These are phyloP conservation scores for Sebastiscus tertius DNA, from an alignment of 2,797 vertebrate species.

Conservation along the genomic window DNA sequence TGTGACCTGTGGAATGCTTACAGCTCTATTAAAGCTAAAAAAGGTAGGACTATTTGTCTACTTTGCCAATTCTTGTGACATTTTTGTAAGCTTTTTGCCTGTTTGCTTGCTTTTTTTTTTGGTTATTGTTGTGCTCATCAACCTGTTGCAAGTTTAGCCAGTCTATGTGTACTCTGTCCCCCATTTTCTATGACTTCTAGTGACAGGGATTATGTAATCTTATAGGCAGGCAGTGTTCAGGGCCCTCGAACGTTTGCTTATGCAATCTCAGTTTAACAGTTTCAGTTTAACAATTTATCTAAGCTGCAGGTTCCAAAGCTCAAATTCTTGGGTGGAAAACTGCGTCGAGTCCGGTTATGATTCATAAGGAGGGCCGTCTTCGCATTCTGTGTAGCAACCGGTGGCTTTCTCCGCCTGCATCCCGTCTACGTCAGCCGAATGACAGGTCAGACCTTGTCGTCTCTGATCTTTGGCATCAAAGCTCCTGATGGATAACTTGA, in stretches of 20 bases:
- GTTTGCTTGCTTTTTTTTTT: not conserved
- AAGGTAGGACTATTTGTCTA: not conserved
- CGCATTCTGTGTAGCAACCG: conserved; percentile 1
- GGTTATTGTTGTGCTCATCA: conserved; percentile 13
- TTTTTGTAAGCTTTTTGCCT: not conserved
- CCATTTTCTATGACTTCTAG: conserved; percentile 32
- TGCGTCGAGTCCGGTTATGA: not conserved
- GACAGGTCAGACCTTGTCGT: conserved; percentile 29
- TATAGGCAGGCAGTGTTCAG: conserved; percentile 45
- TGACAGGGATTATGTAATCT: conserved; percentile 63
- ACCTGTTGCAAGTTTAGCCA: conserved; percentile 62
- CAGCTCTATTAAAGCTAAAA: not conserved
- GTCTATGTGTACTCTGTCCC: conserved; percentile 19
- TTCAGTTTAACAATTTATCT: conserved; percentile 37
- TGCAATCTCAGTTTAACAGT: conserved; percentile 73
- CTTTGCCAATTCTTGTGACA: not conserved
- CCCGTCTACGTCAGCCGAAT: conserved; percentile 4
- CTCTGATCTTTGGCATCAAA: conserved; percentile 28
- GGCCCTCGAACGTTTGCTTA: conserved; percentile 63
- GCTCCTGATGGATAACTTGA: conserved; percentile 45
- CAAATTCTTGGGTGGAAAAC: conserved; percentile 23
- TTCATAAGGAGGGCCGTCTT: not conserved
- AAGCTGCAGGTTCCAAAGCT: conserved; percentile 29
- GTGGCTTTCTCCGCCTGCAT: conserved; percentile 30
- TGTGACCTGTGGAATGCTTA: conserved; percentile 49